phyloP scores from a whole-genome alignment of 1,140 invertebrate species.

The Dreissena polymorpha region DNA sequence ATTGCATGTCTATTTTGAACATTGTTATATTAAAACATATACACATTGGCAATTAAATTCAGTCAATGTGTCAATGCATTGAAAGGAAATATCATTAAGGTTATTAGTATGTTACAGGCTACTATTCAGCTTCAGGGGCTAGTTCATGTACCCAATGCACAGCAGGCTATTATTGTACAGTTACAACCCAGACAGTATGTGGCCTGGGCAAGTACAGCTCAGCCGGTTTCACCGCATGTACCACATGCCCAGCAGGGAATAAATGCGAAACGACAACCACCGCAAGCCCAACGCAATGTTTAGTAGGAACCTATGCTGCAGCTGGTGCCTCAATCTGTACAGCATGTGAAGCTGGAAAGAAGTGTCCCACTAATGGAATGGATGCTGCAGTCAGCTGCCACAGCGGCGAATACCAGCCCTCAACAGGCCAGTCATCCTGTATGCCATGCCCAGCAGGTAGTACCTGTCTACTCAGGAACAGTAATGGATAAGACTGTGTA shows the following conservation, averaged over 20 bases:
- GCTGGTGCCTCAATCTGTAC: slow-evolving; percentile 61
- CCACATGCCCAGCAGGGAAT: slow-evolving; percentile 68
- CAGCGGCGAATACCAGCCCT: slow-evolving; percentile 68
- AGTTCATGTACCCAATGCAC: slow-evolving; percentile 66
- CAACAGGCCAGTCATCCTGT: slow-evolving; percentile 67
- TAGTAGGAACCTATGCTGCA: slow-evolving; percentile 64
- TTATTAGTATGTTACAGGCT: slow-evolving; percentile 51
- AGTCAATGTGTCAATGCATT: no score
- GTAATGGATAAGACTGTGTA: no score
- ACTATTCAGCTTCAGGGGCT: slow-evolving; percentile 55
- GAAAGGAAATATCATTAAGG: no score
- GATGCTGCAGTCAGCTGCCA: slow-evolving; percentile 61
- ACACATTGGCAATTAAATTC: no score
- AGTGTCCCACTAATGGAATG: slow-evolving; percentile 67
- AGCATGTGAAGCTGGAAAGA: slow-evolving; percentile 64
- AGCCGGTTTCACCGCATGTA: slow-evolving; percentile 63
- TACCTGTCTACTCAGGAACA: no score
- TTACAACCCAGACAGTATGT: slow-evolving; percentile 66
- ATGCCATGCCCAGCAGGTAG: slow-evolving; percentile 64
- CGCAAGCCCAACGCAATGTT: slow-evolving; percentile 64
- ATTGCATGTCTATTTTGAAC: no score
- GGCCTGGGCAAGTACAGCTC: slow-evolving; percentile 66
- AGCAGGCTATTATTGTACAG: slow-evolving; percentile 70
- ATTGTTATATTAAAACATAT: no score
- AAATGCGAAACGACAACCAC: slow-evolving; percentile 58